Base-by-base conservation (phyloP, 2,113 vertebrate species). In the Lycaon pictus region DNA sequence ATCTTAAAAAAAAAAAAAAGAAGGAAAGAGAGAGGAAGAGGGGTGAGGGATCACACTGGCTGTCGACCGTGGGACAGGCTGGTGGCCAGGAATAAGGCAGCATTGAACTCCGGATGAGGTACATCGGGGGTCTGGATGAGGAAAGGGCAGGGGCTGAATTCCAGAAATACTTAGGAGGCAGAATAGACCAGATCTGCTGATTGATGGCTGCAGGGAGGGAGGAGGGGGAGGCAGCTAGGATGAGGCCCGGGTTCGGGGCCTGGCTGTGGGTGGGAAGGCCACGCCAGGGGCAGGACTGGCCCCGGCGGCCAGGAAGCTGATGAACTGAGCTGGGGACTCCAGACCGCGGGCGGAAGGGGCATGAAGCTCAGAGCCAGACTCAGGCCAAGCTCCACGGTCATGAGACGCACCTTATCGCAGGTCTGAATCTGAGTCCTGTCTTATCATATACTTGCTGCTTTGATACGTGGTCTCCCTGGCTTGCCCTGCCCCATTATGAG, bases 161-260 rank as follows among this genome's bases (percentile, higher is more conserved):
- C 97, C 98, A 96, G 95, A 94, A 95, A 98, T 96, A 90, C 87
- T 67, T 90, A 3, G 32, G 86, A 95, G 84, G 87, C 87, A 58
- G 92, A 81, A 37, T 0, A 79, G 51, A 65, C 55, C 67, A 43
- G 37, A 74, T 80, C 74, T 79, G 67, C 74, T 77, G 96, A 98
- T 56, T 4, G 96, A 95, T 92, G 69, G 86, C 92, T 60, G 2
- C 0, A 0, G 43, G 67, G 89, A 25, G 9, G 53, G 29, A 60
- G 23, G 1, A 53, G 69, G 81, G 35, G 53, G 22, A 20, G 25
- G 84, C 43, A 72, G n/a, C 11, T 7, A 37, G 51, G 29, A 32
- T 5, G 20, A 95, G 29, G 62, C 35, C 51, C 0, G 1, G n/a
- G 80, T 20, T 60, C 12, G n/a, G 76, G 43, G n/a, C 0, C 0